Conservation (phyloP, 2,113 vertebrate genomes). For the Triplophysa rosa region DNA sequence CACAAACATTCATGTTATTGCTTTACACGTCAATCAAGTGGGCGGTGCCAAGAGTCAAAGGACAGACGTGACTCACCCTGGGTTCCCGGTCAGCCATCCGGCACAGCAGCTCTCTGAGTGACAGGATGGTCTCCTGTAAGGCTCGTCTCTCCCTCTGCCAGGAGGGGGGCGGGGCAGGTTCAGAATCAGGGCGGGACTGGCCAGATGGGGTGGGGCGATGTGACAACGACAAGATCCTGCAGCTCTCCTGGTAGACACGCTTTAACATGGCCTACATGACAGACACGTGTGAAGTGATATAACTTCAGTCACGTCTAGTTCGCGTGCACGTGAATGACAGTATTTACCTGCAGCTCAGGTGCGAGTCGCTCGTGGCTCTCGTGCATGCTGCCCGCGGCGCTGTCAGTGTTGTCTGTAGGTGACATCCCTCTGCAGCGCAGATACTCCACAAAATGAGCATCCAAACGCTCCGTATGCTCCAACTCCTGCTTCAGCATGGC, state of each 20-base stretch:
- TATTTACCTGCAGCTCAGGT: conserved; percentile 82
- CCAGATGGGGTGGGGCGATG: conserved; percentile 63
- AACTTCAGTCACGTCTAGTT: no score
- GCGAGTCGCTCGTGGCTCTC: conserved; percentile 77
- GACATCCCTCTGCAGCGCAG: conserved; percentile 71
- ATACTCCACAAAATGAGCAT: conserved; percentile 71
- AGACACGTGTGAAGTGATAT: background rate
- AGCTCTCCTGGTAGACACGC: conserved; percentile 88
- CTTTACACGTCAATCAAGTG: no score
- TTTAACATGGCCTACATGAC: conserved; percentile 78
- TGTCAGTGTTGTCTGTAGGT: conserved; percentile 66
- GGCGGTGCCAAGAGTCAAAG: no score
- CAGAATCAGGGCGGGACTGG: conserved; percentile 48
- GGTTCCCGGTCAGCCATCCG: conserved; percentile 74
- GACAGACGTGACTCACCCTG: conserved; percentile 68
- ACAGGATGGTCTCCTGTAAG: conserved; percentile 81
- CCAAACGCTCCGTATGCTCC: conserved; percentile 67
- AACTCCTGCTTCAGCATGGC: conserved; percentile 71
- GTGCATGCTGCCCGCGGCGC: conserved; percentile 70
- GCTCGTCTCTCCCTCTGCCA: conserved; percentile 79
- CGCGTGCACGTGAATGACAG: background rate
- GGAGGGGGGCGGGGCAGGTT: conserved; percentile 56
- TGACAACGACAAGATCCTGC: conserved; percentile 86
- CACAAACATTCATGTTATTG: no score
- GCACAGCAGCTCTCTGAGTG: conserved; percentile 78